phyloP scores from a whole-genome alignment of 1,140 invertebrate genomes.

The Drosophila auraria region DNA sequence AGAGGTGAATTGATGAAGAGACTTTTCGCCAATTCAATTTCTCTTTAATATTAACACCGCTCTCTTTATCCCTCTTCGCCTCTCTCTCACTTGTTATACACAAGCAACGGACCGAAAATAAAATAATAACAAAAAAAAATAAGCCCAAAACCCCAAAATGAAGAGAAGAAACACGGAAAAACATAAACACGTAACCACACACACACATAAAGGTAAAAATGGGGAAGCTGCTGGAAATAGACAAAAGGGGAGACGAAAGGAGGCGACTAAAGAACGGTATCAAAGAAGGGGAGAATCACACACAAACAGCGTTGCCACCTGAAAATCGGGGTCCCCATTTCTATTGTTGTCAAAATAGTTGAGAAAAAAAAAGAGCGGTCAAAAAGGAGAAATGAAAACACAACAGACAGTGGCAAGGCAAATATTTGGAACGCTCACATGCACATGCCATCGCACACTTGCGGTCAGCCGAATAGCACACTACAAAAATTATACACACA shows the following conservation, averaged over 20 bases:
- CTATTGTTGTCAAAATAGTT: constrained; percentile 23
- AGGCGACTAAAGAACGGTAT: background rate
- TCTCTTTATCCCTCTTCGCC: background rate
- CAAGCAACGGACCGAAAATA: constrained; percentile 66
- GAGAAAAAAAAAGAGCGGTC: background rate
- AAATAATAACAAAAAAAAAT: constrained; percentile 71
- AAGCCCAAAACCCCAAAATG: constrained; percentile 14
- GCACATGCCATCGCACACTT: constrained; percentile 25
- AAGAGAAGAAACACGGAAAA: constrained; percentile 72
- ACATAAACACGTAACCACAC: constrained; percentile 77
- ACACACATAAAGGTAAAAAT: constrained; percentile 62
- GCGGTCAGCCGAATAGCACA: constrained; percentile 26
- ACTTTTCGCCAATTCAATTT: constrained; percentile 3
- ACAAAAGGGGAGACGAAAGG: constrained; percentile 14
- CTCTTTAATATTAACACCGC: constrained; percentile 24
- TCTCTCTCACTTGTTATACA: constrained; percentile 46
- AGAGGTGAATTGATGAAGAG: constrained; percentile 23
- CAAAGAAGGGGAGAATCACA: constrained; percentile 26
- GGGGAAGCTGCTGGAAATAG: constrained; percentile 73
- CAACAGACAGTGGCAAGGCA: constrained; percentile 19
- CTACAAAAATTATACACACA: constrained; percentile 4
- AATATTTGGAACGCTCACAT: constrained; percentile 32
- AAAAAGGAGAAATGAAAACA: constrained; percentile 16
- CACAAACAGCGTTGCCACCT: constrained; percentile 41
- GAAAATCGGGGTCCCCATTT: constrained; percentile 22